phyloP scores from a whole-genome alignment of 2,888 invertebrate genomes.

The Sinhomidia bicolor region DNA sequence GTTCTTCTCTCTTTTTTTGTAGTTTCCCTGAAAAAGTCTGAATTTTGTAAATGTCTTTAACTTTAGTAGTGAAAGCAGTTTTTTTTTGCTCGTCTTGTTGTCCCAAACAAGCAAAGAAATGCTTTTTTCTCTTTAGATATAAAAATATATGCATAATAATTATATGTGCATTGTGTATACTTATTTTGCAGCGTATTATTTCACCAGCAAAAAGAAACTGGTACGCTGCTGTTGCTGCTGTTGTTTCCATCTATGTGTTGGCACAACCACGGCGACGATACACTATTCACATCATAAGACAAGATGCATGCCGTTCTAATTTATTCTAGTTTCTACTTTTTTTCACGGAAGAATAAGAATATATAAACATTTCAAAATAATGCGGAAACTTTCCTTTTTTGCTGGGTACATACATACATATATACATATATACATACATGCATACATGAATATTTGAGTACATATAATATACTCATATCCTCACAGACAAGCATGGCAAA shows the following conservation, averaged over 20 bases:
- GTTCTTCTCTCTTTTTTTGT: background rate
- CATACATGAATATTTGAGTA: too few species aligned
- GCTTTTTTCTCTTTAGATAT: too few species aligned
- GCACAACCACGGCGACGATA: too few species aligned
- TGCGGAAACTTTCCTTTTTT: background rate
- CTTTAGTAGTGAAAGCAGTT: background rate
- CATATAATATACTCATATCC: too few species aligned
- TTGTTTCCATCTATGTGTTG: background rate
- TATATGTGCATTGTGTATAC: background rate
- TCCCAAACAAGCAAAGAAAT: too few species aligned
- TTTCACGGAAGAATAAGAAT: background rate
- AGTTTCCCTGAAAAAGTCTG: background rate
- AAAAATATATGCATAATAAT: background rate
- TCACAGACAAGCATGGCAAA: too few species aligned
- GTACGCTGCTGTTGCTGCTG: too few species aligned
- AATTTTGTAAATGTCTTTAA: background rate
- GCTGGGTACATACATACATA: too few species aligned
- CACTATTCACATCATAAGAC: too few species aligned
- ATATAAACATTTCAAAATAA: background rate
- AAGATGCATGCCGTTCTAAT: background rate
- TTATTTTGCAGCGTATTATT: too few species aligned
- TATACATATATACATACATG: background rate
- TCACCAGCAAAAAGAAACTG: too few species aligned
- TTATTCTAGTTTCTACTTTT: background rate
- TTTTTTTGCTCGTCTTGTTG: background rate